Percentiles rank a stretch among this genome's conserved stretches.
Evolutionary conservation across 2,797 vertebrate species (phyloP).

Genomic region (Myiotriccus ornatus): DNA sequence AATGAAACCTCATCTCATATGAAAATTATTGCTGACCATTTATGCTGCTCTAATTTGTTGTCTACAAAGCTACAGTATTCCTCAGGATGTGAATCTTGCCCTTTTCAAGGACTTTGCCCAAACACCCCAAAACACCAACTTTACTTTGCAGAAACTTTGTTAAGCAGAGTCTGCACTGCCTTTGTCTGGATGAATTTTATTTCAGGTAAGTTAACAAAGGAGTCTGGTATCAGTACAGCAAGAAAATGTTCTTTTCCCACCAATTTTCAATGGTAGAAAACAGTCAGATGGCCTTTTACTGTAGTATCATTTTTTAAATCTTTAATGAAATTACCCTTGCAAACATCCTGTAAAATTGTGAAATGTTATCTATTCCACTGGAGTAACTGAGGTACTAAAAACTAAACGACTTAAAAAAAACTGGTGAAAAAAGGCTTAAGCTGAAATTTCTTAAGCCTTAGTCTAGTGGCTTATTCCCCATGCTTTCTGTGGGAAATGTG

Average conservation of each 20-base stretch:
- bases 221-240: background rate
- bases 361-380: slow-evolving; percentile 23
- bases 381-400: slow-evolving; percentile 41
- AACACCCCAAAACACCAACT: background rate
- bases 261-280: background rate
- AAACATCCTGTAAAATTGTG: slow-evolving; percentile 38
- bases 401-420: slow-evolving; percentile 18
- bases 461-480: slow-evolving; percentile 41
- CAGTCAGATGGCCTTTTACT: slow-evolving; percentile 48
- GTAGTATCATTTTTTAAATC: slow-evolving; percentile 34
- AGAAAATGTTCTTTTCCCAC: background rate
- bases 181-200: background rate
- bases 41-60: background rate
- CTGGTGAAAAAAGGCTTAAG: background rate
- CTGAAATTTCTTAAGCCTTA: slow-evolving; percentile 31
- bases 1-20: background rate
- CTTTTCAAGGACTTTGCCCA: background rate
- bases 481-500: slow-evolving; percentile 51
- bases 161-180: background rate
- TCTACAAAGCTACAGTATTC: background rate
- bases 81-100: too few relatives aligned
- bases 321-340: slow-evolving; percentile 49
- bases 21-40: background rate
- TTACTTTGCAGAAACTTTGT: background rate
- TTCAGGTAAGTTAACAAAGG: background rate